Conservation (phyloP, 2,888 invertebrate genomes). For the Oasisia sp. region DNA sequence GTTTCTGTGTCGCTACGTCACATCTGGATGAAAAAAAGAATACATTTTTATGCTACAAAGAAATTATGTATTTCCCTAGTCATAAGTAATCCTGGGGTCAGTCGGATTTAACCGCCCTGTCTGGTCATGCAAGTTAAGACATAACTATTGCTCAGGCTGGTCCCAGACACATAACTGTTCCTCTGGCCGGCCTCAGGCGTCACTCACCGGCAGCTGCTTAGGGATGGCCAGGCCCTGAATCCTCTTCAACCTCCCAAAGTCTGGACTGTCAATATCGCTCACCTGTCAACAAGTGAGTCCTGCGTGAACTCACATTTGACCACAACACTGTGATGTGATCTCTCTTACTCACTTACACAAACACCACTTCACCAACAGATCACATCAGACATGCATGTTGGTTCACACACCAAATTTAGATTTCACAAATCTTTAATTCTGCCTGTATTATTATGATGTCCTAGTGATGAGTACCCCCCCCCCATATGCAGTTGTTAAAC, state of each 20-base stretch:
- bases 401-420: too few species aligned
- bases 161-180: not conserved
- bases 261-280: constrained; percentile 75
- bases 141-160: not conserved
- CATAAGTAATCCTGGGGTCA: not conserved
- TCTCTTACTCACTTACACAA: not conserved
- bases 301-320: not conserved
- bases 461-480: too few species aligned
- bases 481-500: too few species aligned
- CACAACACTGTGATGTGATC: not conserved
- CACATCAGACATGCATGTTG: too few species aligned
- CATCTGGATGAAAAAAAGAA: too few species aligned
- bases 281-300: constrained; percentile 60
- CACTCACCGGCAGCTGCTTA: constrained; percentile 71
- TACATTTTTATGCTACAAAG: too few species aligned
- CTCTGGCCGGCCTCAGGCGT: not conserved
- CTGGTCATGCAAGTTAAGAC: not conserved
- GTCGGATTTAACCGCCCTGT: not conserved
- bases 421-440: too few species aligned
- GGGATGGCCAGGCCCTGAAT: constrained; percentile 93
- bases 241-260: constrained; percentile 77
- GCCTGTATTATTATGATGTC: too few species aligned
- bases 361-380: not conserved
- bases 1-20: too few species aligned
- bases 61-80: not conserved